Evolutionary conservation across 92 coral and sea anemone species (phyloP).

Genomic region (Virgularia gustaviana): DNA sequence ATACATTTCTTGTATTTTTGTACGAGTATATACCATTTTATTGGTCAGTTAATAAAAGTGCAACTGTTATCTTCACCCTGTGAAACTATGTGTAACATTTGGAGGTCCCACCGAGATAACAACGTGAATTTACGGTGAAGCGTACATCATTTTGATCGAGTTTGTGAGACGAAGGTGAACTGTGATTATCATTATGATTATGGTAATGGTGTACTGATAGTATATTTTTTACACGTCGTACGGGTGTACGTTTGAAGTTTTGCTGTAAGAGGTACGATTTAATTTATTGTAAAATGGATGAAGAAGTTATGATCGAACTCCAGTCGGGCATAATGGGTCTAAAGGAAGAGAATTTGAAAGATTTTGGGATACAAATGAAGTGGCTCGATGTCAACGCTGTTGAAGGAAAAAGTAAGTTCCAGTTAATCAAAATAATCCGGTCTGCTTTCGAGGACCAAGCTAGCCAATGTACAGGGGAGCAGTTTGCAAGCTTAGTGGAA

Average conservation of each 20-base stretch:
- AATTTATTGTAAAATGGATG: not conserved
- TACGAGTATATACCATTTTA: no score
- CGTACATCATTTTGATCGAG: not conserved
- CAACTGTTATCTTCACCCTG: no score
- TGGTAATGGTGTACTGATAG: no score
- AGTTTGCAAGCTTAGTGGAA: not conserved
- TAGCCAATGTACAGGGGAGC: not conserved
- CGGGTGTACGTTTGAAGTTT: not conserved
- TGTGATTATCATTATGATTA: not conserved
- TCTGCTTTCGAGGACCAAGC: conserved; percentile 2
- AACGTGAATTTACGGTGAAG: not conserved
- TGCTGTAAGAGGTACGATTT: not conserved
- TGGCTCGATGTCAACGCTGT: not conserved
- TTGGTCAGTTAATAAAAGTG: no score
- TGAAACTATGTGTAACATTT: conserved; percentile 2
- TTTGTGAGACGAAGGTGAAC: not conserved
- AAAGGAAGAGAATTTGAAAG: not conserved
- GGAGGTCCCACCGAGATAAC: conserved; percentile 11
- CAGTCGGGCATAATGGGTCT: conserved; percentile 6
- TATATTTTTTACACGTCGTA: no score
- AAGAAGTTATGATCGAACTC: not conserved
- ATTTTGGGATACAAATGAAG: conserved; percentile 19
- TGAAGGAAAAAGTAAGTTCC: not conserved
- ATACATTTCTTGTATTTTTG: no score
- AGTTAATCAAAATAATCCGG: not conserved